Conservation (phyloP, 1,140 invertebrate genomes). For the Lasioglossum baleicum region DNA sequence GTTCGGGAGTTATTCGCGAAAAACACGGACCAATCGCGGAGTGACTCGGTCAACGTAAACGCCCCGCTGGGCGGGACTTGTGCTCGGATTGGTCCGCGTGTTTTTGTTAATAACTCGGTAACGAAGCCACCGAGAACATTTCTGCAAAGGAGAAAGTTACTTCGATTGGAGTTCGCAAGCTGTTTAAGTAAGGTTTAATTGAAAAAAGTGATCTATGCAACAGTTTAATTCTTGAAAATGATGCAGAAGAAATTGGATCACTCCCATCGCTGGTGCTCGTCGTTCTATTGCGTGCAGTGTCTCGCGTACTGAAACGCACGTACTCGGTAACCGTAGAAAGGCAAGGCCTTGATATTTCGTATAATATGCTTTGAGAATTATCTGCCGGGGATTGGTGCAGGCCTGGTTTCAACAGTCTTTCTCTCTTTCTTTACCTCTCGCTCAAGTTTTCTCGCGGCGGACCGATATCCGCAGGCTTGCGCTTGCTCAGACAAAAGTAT, state of each 20-base stretch:
- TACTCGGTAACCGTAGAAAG: constrained; percentile 61
- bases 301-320: background rate
- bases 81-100: background rate
- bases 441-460: constrained; percentile 10
- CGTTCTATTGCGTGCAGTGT: constrained; percentile 28
- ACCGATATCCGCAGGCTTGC: constrained; percentile 28
- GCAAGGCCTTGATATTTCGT: constrained; percentile 72
- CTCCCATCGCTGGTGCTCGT: background rate
- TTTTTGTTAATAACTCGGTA: too few species aligned
- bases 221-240: too few species aligned
- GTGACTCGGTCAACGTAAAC: too few species aligned
- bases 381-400: constrained; percentile 58
- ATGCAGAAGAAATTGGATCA: too few species aligned
- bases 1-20: too few species aligned
- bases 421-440: constrained; percentile 13
- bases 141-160: too few species aligned
- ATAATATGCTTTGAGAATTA: constrained; percentile 70
- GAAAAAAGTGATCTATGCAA: too few species aligned
- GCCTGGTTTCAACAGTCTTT: constrained; percentile 54
- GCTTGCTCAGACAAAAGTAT: constrained; percentile 44
- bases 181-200: too few species aligned
- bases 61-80: too few species aligned
- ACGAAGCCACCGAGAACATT: too few species aligned
- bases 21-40: too few species aligned
- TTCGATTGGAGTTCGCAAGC: too few species aligned